Percentiles rank a stretch among this genome's conserved stretches.
These are phyloP conservation scores for Musca domestica DNA, from an alignment of 1,140 invertebrate genomes.

Conservation along the genomic window DNA sequence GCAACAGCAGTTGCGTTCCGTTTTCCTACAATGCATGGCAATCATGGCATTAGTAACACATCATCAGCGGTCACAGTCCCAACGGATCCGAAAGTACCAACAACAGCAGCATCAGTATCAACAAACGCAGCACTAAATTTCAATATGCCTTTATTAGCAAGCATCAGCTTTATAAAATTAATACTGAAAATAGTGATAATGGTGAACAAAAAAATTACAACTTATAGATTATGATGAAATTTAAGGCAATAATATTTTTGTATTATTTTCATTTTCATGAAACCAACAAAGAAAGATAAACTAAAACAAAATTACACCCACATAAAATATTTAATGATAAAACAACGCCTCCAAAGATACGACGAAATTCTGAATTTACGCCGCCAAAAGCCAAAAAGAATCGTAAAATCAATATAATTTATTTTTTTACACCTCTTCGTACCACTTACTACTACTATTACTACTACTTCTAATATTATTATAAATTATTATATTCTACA, in stretches of 20 bases:
- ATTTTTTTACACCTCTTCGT: constrained; percentile 22
- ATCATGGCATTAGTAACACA: constrained; percentile 14
- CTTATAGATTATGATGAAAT: constrained; percentile 22
- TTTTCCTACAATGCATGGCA: background rate
- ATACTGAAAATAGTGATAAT: constrained; percentile 16
- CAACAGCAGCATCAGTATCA: background rate
- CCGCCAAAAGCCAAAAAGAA: constrained; percentile 21
- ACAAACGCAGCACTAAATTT: constrained; percentile 4
- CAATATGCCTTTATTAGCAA: constrained; percentile 19
- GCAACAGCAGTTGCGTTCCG: constrained; percentile 2
- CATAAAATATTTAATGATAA: constrained; percentile 2
- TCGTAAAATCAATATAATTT: background rate
- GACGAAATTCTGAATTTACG: constrained; percentile 21
- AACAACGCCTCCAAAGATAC: constrained; percentile 20
- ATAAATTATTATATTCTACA: constrained; percentile 21
- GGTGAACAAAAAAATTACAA: constrained; percentile 17
- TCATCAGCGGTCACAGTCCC: constrained; percentile 21
- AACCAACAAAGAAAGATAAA: background rate
- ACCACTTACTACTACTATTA: constrained; percentile 10
- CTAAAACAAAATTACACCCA: background rate
- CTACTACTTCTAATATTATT: constrained; percentile 15
- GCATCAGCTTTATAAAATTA: constrained; percentile 12
- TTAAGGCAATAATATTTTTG: constrained; percentile 21
- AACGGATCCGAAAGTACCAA: background rate
- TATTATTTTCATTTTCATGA: constrained; percentile 14